Evolutionary conservation across 1,140 invertebrate genomes (phyloP), one percentile per base, ranked within the genome.

Genomic region (Drosophila triauraria): DNA sequence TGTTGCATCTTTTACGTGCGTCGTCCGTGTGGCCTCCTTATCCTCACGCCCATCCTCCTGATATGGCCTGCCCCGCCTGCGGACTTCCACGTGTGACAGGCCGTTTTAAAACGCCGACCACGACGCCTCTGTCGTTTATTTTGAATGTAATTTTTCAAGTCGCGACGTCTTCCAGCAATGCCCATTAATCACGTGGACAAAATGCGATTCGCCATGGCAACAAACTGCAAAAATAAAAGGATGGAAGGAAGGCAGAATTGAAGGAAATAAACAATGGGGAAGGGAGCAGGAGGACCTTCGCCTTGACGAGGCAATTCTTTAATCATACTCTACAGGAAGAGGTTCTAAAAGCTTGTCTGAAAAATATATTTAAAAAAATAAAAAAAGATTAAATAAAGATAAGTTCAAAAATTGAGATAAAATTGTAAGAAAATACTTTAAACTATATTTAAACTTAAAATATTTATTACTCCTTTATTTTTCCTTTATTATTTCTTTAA

Each of bases 1-100:
- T 90, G 85, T 90, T 90, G 85, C 85, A 90, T 90, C 81, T 90
- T 88, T 90, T 85, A 88, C 85, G 85, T 88, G 85, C 78, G 71
- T 30, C 60, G 46, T 2, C 40, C 35, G n/a, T 7, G 5, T 56
- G 58, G 53, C 59, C 64, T 67, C 40, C 67, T 74, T 71, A 84
- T 83, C 75, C 82, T 47, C 17, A 13, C 3, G 32, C 23, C 48
- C 27, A 12, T 27, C 40, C 23, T 10, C 17, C 61, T 42, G 27
- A 13, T 13, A 38, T 38, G 13, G 30, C 10, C 20, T 8, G 17
- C 17, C 8, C 64, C 25, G 20, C 42, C 50, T 27, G n/a, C 25
- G 44, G 43, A 13, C 54, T 25, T 51, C 57, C 71, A 82, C 83
- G 78, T 88, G 85, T 84, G 78, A 90, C 85, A 78, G 83, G 77